phyloP scores from a whole-genome alignment of 2,888 invertebrate genomes.

The Priocnemis perturbator region DNA sequence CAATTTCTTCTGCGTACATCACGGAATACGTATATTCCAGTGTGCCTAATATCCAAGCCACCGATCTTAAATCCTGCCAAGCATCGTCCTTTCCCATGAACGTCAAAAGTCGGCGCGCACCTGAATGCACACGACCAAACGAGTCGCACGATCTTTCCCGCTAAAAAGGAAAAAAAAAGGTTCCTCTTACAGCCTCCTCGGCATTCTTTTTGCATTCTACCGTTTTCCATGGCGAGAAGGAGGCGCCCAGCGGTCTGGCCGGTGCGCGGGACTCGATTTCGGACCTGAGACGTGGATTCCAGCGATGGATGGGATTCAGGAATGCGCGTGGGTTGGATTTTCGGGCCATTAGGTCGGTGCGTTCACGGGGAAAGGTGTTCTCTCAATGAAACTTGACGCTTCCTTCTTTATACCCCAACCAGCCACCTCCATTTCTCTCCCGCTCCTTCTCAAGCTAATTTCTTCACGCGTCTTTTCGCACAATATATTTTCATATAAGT shows the following conservation, averaged over 20 bases:
- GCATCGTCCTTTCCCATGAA: neutral
- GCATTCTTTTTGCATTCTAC: too few relatives aligned
- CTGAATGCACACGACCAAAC: too few relatives aligned
- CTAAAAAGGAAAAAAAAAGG: too few relatives aligned
- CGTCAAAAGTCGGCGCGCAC: neutral
- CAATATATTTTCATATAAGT: too few relatives aligned
- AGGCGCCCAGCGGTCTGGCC: constrained; percentile 27
- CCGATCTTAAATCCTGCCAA: neutral
- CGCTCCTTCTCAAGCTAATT: neutral
- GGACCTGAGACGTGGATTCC: constrained; percentile 2
- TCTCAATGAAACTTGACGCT: constrained; percentile 22
- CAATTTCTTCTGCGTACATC: too few relatives aligned
- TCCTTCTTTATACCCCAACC: neutral
- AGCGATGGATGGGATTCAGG: constrained; percentile 27
- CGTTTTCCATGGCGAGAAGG: neutral
- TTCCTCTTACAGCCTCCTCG: too few relatives aligned
- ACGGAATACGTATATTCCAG: too few relatives aligned
- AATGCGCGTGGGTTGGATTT: constrained; percentile 51
- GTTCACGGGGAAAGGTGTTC: constrained; percentile 8
- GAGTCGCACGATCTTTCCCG: constrained; percentile 8
- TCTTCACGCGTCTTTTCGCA: too few relatives aligned
- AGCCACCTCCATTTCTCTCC: neutral
- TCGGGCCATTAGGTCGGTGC: constrained; percentile 46
- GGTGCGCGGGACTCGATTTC: constrained; percentile 5
- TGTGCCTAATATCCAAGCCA: too few relatives aligned